phyloP scores from a whole-genome alignment of 1,140 invertebrate species.

The Conus ventricosus region DNA sequence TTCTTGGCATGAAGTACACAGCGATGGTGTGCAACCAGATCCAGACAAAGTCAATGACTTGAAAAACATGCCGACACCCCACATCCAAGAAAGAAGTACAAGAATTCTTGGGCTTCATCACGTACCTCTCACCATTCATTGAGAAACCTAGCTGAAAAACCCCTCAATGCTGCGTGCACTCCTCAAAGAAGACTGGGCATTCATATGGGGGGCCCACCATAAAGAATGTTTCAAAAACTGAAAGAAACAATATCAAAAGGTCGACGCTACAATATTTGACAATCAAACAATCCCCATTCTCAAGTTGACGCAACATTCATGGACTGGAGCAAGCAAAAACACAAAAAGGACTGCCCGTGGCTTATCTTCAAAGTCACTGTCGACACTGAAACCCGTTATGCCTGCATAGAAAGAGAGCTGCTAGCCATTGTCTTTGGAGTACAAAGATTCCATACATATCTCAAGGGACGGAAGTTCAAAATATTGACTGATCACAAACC shows the following conservation, averaged over 20 bases:
- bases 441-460: constrained; percentile 76
- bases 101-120: not conserved
- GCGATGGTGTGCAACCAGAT: constrained; percentile 1
- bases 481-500: constrained; percentile 45
- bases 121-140: not conserved
- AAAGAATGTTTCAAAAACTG: not conserved
- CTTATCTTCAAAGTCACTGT: constrained; percentile 51
- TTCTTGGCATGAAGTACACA: constrained; percentile 28
- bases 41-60: not conserved
- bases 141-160: not conserved
- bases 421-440: constrained; percentile 65
- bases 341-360: constrained; percentile 48
- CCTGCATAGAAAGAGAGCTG: constrained; percentile 54
- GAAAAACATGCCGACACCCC: not conserved
- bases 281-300: constrained; percentile 31
- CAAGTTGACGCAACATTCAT: constrained; percentile 21
- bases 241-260: not conserved
- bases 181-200: constrained; percentile 4
- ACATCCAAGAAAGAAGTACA: not conserved
- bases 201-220: constrained; percentile 9
- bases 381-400: constrained; percentile 32
- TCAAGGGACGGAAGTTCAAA: constrained; percentile 55
- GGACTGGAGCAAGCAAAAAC: constrained; percentile 33
- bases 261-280: constrained; percentile 45
- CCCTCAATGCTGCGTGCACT: not conserved